Conservation (phyloP, 2,888 invertebrate species). For the Drosophila pullipes region DNA sequence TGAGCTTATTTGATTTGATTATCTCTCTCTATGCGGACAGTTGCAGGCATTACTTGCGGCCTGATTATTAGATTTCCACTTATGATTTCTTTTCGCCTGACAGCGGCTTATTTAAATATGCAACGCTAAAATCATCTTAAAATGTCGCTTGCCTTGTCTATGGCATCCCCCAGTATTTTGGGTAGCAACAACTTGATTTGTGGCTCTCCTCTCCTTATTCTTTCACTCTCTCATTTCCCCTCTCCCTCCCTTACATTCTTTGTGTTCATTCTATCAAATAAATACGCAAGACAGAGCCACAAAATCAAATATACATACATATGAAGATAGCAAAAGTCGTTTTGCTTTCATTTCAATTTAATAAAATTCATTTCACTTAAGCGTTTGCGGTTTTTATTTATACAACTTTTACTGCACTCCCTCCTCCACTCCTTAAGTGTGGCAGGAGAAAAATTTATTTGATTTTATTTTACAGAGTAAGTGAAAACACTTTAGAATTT, state of each 20-base stretch:
- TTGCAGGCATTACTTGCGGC: conserved; percentile 25
- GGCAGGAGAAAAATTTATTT: not conserved
- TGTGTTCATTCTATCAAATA: conserved; percentile 53
- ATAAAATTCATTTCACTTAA: conserved; percentile 49
- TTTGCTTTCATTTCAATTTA: conserved; percentile 42
- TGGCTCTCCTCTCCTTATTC: not conserved
- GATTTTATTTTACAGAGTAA: conserved; percentile 3
- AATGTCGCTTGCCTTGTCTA: conserved; percentile 14
- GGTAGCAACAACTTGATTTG: too few species aligned
- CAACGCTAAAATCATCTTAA: conserved; percentile 46
- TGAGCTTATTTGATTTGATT: conserved; percentile 72
- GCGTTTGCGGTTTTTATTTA: conserved; percentile 35
- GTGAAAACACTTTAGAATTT: conserved; percentile 14
- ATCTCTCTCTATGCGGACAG: conserved; percentile 6
- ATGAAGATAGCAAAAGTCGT: conserved; percentile 13
- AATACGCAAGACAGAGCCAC: conserved; percentile 27
- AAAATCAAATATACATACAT: conserved; percentile 23
- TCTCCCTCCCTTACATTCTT: conserved; percentile 2
- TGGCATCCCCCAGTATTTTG: not conserved
- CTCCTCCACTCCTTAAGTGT: not conserved
- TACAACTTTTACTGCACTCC: conserved; percentile 10
- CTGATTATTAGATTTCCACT: conserved; percentile 62
- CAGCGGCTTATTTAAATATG: conserved; percentile 45
- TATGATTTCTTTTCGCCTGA: conserved; percentile 48
- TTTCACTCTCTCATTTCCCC: conserved; percentile 6